Evolutionary conservation across 1,140 invertebrate genomes (phyloP).

Genomic region (Halesus radiatus): DNA sequence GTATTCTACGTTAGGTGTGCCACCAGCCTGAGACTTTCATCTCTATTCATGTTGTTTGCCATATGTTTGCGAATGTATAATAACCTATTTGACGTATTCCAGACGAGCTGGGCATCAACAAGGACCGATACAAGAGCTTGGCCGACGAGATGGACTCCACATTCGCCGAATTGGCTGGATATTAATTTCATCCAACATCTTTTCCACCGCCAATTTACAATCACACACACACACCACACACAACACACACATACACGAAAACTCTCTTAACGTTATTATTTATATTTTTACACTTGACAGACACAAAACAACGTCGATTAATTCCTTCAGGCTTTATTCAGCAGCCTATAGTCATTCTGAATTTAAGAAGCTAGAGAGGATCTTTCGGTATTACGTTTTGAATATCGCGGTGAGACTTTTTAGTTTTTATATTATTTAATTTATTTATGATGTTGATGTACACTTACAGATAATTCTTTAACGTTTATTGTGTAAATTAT

Average conservation of each 20-base stretch:
- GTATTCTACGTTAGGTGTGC: too few relatives aligned
- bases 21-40: too few relatives aligned
- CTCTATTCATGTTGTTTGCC: too few relatives aligned
- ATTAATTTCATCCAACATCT: conserved; percentile 70
- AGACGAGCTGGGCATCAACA: conserved; percentile 99
- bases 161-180: conserved; percentile 94
- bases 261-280: conserved; percentile 30
- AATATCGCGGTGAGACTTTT: conserved; percentile 45
- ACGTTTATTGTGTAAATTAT: conserved; percentile 56
- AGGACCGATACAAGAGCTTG: conserved; percentile 97
- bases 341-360: conserved; percentile 27
- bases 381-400: conserved; percentile 41
- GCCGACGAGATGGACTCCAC: conserved; percentile 98
- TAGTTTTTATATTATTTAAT: conserved; percentile 46
- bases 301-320: conserved; percentile 18
- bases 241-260: conserved; percentile 4
- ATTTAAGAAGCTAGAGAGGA: conserved; percentile 41
- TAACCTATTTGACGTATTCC: conserved; percentile 54
- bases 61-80: neutral
- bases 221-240: conserved; percentile 33
- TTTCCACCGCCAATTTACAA: conserved; percentile 16
- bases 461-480: conserved; percentile 49
- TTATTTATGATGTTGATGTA: conserved; percentile 43
- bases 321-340: conserved; percentile 1
- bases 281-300: conserved; percentile 45